These are phyloP conservation scores for Drosophila pandora DNA, from an alignment of 1,140 invertebrate genomes.

Conservation along the genomic window DNA sequence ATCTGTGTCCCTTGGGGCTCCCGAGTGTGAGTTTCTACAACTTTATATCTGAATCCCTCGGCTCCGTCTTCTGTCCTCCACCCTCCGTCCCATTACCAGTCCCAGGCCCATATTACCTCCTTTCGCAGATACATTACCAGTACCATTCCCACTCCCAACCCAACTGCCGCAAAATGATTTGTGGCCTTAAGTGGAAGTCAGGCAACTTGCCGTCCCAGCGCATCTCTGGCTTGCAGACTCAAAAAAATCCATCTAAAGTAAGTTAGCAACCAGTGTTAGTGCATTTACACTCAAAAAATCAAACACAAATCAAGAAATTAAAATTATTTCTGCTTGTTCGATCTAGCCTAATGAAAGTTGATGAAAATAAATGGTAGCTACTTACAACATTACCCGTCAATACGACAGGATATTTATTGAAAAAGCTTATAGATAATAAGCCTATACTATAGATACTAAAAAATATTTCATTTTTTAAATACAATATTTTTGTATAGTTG, in stretches of 20 bases:
- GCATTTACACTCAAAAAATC: background rate
- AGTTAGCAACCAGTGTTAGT: conserved; percentile 26
- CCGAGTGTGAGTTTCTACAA: conserved; percentile 41
- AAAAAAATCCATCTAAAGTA: conserved; percentile 27
- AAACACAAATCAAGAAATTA: no score
- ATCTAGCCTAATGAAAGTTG: no score
- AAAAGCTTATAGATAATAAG: no score
- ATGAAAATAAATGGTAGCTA: no score
- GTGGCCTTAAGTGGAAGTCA: conserved; percentile 63
- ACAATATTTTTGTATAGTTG: no score
- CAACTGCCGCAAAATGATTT: conserved; percentile 73
- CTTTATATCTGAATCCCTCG: conserved; percentile 55
- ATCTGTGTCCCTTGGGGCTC: conserved; percentile 38
- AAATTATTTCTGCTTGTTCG: no score
- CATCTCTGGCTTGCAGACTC: conserved; percentile 40
- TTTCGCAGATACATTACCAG: conserved; percentile 6
- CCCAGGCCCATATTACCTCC: conserved; percentile 25
- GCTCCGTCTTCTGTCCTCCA: conserved; percentile 1
- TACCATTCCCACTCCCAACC: conserved; percentile 42
- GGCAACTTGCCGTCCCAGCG: conserved; percentile 26
- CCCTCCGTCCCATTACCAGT: background rate
- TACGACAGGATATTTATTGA: no score
- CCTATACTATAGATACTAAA: no score
- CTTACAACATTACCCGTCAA: no score
- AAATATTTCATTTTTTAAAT: no score